Conservation (phyloP, 2,797 vertebrate genomes). For the Nannoperca obscura region DNA sequence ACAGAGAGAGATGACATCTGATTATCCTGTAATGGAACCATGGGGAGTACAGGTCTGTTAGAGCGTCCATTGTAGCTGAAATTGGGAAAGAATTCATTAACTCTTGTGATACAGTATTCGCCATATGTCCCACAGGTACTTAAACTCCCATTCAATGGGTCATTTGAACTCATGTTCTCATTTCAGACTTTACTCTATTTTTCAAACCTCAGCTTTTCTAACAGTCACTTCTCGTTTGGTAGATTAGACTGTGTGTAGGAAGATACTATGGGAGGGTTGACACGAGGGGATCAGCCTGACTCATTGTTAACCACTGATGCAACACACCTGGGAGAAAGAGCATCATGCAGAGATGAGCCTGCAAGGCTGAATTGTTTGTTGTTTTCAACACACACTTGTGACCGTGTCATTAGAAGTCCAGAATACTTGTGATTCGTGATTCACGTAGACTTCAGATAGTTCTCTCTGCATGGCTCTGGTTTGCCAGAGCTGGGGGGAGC, state of each 20-base stretch:
- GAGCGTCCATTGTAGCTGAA: not conserved
- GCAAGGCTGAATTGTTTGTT: too few species aligned
- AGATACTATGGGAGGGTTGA: not conserved
- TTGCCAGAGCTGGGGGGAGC: too few species aligned
- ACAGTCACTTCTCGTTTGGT: not conserved
- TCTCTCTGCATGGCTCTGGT: too few species aligned
- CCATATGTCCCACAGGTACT: constrained; percentile 17
- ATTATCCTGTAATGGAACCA: constrained; percentile 22
- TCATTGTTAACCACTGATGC: not conserved
- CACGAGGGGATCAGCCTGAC: not conserved
- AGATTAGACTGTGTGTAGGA: not conserved
- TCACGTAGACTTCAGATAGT: too few species aligned
- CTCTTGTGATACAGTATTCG: not conserved
- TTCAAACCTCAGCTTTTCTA: too few species aligned
- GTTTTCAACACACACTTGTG: too few species aligned
- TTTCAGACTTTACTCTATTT: not conserved
- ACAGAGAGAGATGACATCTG: constrained; percentile 18
- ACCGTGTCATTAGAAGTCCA: too few species aligned
- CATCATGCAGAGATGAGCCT: too few species aligned
- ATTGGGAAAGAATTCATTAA: constrained; percentile 7
- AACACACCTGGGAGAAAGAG: too few species aligned
- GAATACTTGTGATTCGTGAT: too few species aligned
- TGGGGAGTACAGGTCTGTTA: constrained; percentile 11
- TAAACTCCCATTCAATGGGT: constrained; percentile 16
- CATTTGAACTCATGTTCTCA: not conserved